A percentile compares a stretch with the other conserved stretches of the same genome.
phyloP scores from a whole-genome alignment of 2,888 invertebrate genomes.

The Caenorhabditis sp. region DNA sequence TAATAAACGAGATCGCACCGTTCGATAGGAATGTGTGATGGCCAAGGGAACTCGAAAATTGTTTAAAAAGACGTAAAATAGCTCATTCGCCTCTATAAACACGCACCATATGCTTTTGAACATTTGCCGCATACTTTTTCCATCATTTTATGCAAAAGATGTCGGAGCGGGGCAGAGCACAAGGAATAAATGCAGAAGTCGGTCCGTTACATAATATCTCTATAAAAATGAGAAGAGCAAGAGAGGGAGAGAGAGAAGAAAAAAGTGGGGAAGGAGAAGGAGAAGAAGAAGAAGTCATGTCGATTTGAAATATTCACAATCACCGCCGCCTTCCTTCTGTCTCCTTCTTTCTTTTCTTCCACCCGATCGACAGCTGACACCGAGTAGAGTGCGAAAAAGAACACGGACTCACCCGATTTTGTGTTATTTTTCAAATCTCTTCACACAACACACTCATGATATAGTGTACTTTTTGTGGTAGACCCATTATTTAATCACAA shows the following conservation, averaged over 20 bases:
- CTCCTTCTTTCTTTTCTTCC: too few species aligned
- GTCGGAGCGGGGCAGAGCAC: conserved; percentile 7
- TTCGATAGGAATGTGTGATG: conserved; percentile 8
- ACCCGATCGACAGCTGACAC: conserved; percentile 59
- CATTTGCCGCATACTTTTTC: conserved; percentile 54
- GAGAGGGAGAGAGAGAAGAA: conserved; percentile 19
- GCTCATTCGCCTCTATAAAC: conserved; percentile 39
- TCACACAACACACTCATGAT: conserved; percentile 60
- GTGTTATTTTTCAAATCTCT: conserved; percentile 59
- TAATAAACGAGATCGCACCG: conserved; percentile 32
- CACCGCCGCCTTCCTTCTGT: conserved; percentile 45
- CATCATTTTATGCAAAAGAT: conserved; percentile 39
- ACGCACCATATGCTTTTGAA: conserved; percentile 57
- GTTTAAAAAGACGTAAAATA: conserved; percentile 18
- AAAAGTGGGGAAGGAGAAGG: conserved; percentile 27
- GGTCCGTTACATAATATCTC: conserved; percentile 46
- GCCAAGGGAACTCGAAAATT: neutral
- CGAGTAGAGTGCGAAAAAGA: conserved; percentile 59
- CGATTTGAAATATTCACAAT: conserved; percentile 59
- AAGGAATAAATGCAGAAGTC: conserved; percentile 16
- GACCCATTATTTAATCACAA: conserved; percentile 25
- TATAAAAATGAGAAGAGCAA: conserved; percentile 48
- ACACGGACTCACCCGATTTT: conserved; percentile 45
- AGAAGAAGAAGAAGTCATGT: conserved; percentile 34
- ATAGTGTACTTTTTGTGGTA: conserved; percentile 53